Evolutionary conservation across 30 jellyfish, hydroid and myxozoan genomes (phyloP).

Genomic region (Aurelia sp.): DNA sequence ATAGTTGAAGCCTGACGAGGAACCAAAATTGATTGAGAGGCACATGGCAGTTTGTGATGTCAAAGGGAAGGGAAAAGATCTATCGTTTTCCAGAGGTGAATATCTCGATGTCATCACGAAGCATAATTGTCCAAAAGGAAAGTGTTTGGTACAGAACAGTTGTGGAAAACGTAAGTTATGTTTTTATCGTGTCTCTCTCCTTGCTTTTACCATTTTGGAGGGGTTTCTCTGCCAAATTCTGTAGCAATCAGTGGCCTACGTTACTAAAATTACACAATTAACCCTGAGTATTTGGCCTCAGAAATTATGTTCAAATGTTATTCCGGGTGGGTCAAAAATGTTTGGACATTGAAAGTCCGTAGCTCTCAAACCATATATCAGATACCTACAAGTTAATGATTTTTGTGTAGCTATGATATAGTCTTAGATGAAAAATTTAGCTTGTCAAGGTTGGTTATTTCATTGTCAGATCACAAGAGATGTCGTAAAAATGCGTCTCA

Average conservation of each 20-base stretch:
- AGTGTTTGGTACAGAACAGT: constrained; percentile 51
- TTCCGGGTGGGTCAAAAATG: no score
- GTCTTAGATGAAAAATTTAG: no score
- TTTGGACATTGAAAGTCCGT: no score
- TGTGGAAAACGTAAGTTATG: constrained; percentile 50
- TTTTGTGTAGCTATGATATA: no score
- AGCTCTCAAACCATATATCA: no score
- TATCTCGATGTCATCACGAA: constrained; percentile 64
- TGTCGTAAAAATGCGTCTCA: no score
- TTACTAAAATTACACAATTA: not conserved
- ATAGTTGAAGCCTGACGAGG: constrained; percentile 71
- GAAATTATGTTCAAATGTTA: no score
- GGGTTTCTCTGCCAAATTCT: not conserved
- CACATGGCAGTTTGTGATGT: constrained; percentile 35
- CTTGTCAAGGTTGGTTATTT: no score
- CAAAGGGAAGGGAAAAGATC: constrained; percentile 72
- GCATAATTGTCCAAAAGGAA: constrained; percentile 74
- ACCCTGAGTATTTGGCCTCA: not conserved
- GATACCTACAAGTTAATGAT: no score
- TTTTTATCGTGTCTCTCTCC: not conserved
- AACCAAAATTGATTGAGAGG: constrained; percentile 49
- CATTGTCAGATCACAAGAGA: no score
- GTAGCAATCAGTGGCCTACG: not conserved
- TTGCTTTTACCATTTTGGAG: not conserved
- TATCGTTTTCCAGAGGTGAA: constrained; percentile 34